Conservation (phyloP, 92 coral and sea anemone species). For the Epizoanthus illoricatus region DNA sequence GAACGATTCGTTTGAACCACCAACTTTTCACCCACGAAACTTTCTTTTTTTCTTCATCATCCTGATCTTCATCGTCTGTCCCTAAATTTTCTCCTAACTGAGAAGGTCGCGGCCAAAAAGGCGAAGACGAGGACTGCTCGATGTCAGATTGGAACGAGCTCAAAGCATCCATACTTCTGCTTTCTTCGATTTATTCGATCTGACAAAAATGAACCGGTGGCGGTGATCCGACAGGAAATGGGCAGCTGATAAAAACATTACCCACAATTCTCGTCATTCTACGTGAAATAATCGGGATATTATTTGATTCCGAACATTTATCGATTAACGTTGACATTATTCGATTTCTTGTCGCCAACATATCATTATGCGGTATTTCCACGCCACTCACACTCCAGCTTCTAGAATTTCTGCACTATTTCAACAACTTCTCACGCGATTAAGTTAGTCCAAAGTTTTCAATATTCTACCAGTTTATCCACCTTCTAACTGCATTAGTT, state of each 20-base stretch:
- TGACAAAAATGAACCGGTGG: conserved; percentile 20
- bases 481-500: neutral
- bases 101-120: conserved; percentile 68
- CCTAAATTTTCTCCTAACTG: conserved; percentile 73
- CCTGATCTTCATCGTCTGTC: conserved; percentile 90
- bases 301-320: neutral
- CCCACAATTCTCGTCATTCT: neutral
- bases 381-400: no score
- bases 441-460: no score
- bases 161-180: conserved; percentile 29
- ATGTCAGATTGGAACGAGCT: conserved; percentile 56
- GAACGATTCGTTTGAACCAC: conserved; percentile 96
- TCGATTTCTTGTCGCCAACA: no score
- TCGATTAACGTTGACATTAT: neutral
- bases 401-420: no score
- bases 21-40: conserved; percentile 87
- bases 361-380: no score
- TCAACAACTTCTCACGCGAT: no score
- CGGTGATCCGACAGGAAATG: conserved; percentile 48
- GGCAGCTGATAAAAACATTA: conserved; percentile 41
- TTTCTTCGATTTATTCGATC: no score
- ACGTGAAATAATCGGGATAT: neutral
- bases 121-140: conserved; percentile 85
- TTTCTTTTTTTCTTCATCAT: conserved; percentile 75
- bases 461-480: neutral